Conservation (phyloP, 2,888 invertebrate species). For the Abrostola tripartita region DNA sequence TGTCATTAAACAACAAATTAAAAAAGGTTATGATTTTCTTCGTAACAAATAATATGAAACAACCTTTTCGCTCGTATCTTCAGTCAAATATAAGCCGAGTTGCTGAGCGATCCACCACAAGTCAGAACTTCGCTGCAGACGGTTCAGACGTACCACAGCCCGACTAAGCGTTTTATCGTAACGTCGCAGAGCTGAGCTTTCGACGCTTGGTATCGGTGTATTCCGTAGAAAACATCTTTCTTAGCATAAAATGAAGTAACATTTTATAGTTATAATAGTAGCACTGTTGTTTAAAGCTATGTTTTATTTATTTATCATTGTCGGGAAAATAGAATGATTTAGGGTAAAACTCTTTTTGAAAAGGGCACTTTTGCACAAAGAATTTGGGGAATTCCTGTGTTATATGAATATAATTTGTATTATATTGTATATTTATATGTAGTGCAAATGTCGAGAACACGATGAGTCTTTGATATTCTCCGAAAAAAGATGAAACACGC, state of each 20-base stretch:
- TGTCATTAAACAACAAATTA: too few species aligned
- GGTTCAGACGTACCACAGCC: constrained; percentile 69
- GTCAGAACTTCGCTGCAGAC: constrained; percentile 63
- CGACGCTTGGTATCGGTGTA: constrained; percentile 59
- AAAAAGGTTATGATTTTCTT: not conserved
- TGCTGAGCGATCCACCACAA: constrained; percentile 67
- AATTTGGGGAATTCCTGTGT: too few species aligned
- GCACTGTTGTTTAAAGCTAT: not conserved
- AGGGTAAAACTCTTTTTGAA: too few species aligned
- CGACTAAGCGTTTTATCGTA: constrained; percentile 86
- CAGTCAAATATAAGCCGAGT: constrained; percentile 33
- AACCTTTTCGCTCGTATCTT: constrained; percentile 24
- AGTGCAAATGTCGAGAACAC: too few species aligned
- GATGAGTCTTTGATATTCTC: too few species aligned
- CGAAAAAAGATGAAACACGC: too few species aligned
- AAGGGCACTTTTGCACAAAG: too few species aligned
- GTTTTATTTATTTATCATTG: not conserved
- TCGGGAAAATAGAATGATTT: too few species aligned
- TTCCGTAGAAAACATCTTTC: constrained; percentile 52
- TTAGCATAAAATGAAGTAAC: constrained; percentile 14
- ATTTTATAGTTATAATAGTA: not conserved
- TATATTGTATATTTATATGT: too few species aligned
- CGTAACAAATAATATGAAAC: not conserved
- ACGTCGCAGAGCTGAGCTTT: constrained; percentile 72
- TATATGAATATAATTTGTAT: too few species aligned